Conservation (phyloP, 2,113 vertebrate genomes). For the Paedocypris sp. region DNA sequence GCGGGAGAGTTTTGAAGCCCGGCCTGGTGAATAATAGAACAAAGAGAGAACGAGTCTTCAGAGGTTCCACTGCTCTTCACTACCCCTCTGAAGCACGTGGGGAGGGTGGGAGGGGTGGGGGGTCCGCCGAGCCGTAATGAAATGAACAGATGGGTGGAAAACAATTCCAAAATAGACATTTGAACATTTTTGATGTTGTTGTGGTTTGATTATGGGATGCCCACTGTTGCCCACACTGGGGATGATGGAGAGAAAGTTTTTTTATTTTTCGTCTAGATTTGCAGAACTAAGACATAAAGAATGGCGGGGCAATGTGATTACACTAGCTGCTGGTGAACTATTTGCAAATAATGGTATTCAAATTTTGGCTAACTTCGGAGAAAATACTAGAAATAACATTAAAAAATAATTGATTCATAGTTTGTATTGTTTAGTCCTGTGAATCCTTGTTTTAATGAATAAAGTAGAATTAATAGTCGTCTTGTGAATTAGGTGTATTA, state of each 20-base stretch:
- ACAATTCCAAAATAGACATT: background rate
- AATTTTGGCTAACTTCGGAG: no score
- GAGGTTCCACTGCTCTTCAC: constrained; percentile 58
- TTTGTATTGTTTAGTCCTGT: no score
- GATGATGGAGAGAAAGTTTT: background rate
- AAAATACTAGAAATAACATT: no score
- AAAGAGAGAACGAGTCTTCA: constrained; percentile 63
- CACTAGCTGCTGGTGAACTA: no score
- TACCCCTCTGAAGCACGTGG: constrained; percentile 41
- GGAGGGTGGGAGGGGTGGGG: constrained; percentile 29
- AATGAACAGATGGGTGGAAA: background rate
- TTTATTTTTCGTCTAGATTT: no score
- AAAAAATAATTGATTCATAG: no score
- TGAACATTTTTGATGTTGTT: background rate
- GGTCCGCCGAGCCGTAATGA: background rate
- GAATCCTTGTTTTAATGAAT: no score
- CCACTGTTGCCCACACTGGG: background rate
- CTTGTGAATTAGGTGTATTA: no score
- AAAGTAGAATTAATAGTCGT: no score
- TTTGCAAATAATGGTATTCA: no score
- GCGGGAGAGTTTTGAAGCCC: constrained; percentile 60
- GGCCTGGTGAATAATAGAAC: constrained; percentile 73
- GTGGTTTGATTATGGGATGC: background rate
- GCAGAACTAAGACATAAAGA: no score
- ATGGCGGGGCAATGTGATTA: no score